These are phyloP conservation scores for Echinops telfairi DNA, from an alignment of 2,113 vertebrate genomes.

Conservation along the genomic window DNA sequence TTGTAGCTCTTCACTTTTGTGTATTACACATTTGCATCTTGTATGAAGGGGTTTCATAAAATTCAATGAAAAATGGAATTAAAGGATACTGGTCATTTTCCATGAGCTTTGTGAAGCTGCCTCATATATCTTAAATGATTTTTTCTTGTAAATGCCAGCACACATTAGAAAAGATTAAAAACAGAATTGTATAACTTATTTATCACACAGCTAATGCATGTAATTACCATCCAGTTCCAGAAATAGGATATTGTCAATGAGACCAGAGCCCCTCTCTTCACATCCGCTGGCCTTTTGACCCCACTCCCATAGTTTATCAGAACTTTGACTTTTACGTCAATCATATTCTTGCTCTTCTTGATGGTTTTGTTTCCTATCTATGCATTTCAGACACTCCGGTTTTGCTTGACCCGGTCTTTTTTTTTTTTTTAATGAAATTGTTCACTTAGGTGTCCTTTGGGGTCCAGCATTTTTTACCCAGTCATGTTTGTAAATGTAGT, in stretches of 20 bases:
- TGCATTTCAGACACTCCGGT: not conserved
- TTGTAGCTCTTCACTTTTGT: not conserved
- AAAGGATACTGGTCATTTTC: no score
- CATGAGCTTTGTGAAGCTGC: no score
- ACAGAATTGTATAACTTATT: no score
- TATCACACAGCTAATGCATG: not conserved
- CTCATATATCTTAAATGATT: no score
- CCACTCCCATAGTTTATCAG: not conserved
- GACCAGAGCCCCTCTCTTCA: no score
- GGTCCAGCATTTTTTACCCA: constrained; percentile 21
- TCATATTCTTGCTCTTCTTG: not conserved
- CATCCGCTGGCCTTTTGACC: not conserved
- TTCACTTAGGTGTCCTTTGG: not conserved
- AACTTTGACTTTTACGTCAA: not conserved
- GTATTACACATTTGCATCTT: not conserved
- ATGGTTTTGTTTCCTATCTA: not conserved
- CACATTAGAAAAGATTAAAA: not conserved
- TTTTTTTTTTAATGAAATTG: not conserved
- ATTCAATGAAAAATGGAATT: no score
- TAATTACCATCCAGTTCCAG: not conserved
- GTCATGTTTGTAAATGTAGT: not conserved
- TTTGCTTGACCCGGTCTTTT: not conserved
- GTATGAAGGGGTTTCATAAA: not conserved
- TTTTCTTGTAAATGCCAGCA: constrained; percentile 3
- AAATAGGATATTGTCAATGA: not conserved